A percentile compares a stretch with the other conserved stretches of the same genome.
Evolutionary conservation across 2,888 invertebrate species (phyloP).

Genomic region (Leptura quadrifasciata): DNA sequence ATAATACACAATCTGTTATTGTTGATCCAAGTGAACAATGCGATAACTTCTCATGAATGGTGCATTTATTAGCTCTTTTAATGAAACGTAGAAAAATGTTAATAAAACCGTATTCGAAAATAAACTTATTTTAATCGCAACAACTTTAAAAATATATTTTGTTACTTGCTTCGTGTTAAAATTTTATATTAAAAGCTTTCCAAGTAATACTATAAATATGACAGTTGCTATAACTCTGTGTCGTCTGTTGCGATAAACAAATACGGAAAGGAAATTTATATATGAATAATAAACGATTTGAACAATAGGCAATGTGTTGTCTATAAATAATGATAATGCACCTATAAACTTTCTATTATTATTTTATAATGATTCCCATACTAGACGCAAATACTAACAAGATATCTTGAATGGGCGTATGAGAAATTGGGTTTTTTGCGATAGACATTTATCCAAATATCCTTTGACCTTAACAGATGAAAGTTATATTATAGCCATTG

Average conservation of each 20-base stretch:
- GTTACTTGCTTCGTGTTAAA: background rate
- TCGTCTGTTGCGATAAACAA: background rate
- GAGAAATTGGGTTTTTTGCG: background rate
- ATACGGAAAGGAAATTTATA: background rate
- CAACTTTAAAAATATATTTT: background rate
- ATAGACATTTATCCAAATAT: background rate
- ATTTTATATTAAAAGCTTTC: background rate
- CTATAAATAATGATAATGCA: background rate
- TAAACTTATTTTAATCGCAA: background rate
- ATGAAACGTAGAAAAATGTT: too few species aligned
- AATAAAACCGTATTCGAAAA: too few species aligned
- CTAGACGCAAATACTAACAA: background rate
- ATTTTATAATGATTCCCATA: background rate
- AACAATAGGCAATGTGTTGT: background rate
- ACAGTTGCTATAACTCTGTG: background rate
- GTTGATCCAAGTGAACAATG: background rate
- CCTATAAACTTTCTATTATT: conserved; percentile 7
- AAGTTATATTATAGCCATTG: conserved; percentile 19
- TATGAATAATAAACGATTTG: background rate
- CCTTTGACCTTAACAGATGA: conserved; percentile 18
- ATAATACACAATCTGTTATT: too few species aligned
- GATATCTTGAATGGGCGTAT: background rate
- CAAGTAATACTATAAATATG: background rate
- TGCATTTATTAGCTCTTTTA: background rate
- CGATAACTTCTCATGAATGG: background rate